Evolutionary conservation across 2,797 vertebrate genomes (phyloP).

Genomic region (Naso thynnoides): DNA sequence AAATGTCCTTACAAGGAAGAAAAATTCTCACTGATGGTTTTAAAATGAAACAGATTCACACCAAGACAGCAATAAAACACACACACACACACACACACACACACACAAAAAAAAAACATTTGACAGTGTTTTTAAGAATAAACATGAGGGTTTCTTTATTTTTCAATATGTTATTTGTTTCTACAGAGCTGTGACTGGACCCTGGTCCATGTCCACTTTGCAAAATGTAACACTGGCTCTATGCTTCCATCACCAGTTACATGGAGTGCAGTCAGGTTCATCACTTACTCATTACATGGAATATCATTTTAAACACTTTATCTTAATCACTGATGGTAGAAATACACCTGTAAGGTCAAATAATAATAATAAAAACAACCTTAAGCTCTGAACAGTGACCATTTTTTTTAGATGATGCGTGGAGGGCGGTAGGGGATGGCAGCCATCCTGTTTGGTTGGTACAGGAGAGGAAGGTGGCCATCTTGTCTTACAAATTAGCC

Average conservation of each 20-base stretch:
- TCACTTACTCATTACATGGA: neutral
- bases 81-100: conserved; percentile 4
- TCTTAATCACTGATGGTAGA: neutral
- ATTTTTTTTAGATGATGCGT: neutral
- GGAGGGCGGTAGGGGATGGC: neutral
- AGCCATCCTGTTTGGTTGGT: neutral
- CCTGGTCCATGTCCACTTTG: neutral
- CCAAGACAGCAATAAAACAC: neutral
- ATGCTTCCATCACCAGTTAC: neutral
- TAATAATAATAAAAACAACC: neutral
- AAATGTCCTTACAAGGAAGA: neutral
- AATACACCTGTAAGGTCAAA: neutral
- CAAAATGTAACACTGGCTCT: conserved; percentile 1
- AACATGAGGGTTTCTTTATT: conserved; percentile 36
- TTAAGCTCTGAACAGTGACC: neutral
- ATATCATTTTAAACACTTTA: conserved; percentile 1
- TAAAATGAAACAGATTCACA: too few species aligned
- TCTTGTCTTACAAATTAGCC: rapidly evolving
- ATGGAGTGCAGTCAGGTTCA: too few species aligned
- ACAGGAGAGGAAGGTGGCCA: neutral
- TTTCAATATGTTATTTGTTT: conserved; percentile 13
- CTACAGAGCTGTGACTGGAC: conserved; percentile 25
- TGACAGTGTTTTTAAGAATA: neutral
- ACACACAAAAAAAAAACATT: too few species aligned
- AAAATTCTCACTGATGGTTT: neutral